These are phyloP conservation scores for Tautogolabrus adspersus DNA, from an alignment of 2,113 vertebrate genomes.

Conservation along the genomic window DNA sequence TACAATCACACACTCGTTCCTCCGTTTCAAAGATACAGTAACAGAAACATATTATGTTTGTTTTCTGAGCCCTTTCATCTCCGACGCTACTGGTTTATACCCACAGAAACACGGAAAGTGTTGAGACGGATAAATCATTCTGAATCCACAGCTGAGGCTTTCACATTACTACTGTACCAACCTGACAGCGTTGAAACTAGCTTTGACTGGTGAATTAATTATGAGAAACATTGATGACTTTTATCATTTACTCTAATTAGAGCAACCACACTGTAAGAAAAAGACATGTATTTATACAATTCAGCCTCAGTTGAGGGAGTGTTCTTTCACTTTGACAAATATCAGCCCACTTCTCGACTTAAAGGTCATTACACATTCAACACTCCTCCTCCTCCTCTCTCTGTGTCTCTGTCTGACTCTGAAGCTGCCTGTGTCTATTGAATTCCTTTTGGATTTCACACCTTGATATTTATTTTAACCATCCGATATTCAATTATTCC, in stretches of 20 bases:
- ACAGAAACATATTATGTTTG: conserved; percentile 36
- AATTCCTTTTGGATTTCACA: conserved; percentile 7
- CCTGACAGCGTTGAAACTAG: conserved; percentile 15
- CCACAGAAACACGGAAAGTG: no score
- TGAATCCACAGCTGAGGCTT: no score
- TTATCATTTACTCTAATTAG: conserved; percentile 36
- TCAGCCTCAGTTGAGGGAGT: background rate
- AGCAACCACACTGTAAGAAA: background rate
- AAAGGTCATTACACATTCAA: conserved; percentile 19
- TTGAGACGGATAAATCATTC: no score
- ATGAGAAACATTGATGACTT: conserved; percentile 7
- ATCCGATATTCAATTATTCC: conserved; percentile 9
- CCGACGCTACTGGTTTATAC: background rate
- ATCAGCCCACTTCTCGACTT: background rate
- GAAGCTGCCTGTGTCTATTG: background rate
- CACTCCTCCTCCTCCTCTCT: background rate
- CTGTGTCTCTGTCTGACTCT: background rate
- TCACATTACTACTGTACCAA: conserved; percentile 1
- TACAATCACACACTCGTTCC: conserved; percentile 34
- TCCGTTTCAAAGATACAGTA: conserved; percentile 20
- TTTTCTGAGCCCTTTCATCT: conserved; percentile 46
- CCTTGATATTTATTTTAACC: conserved; percentile 12
- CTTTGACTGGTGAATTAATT: conserved; percentile 34
- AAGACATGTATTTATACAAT: background rate
- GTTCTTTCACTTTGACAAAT: conserved; percentile 1